Conservation (phyloP, 2,113 vertebrate species). For the Oncorhynchus keta region DNA sequence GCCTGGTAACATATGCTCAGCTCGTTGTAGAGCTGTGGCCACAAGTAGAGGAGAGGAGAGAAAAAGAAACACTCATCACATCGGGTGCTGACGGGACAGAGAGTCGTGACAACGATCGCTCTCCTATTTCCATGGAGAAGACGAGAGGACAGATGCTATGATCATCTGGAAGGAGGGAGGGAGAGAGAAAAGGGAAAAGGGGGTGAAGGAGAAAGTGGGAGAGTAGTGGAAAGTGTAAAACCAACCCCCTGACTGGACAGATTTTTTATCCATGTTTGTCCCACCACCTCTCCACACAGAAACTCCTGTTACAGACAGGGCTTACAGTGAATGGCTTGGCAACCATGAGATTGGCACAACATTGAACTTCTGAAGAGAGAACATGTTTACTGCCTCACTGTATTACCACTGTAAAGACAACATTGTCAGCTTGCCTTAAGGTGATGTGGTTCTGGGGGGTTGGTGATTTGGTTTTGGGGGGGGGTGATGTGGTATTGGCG, state of each 20-base stretch:
- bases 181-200: background rate
- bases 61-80: slow-evolving; percentile 6
- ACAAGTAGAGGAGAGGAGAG: background rate
- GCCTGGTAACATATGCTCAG: slow-evolving; percentile 85
- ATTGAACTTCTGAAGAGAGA: no score
- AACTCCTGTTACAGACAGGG: no score
- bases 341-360: no score
- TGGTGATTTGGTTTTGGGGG: no score
- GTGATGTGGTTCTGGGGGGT: no score
- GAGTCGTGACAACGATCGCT: background rate
- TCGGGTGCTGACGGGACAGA: slow-evolving; percentile 3
- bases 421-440: no score
- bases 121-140: slow-evolving; percentile 16
- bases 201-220: background rate
- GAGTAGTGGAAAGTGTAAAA: background rate
- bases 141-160: slow-evolving; percentile 32
- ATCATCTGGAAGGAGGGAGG: slow-evolving; percentile 16
- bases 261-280: background rate
- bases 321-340: no score
- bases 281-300: no score
- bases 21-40: slow-evolving; percentile 84
- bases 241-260: background rate
- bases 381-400: no score
- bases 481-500: no score
- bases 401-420: no score